Evolutionary conservation across 2,888 invertebrate species (phyloP), one percentile per base, ranked within the genome.

Genomic region (Pristionchus fissidentatus): DNA sequence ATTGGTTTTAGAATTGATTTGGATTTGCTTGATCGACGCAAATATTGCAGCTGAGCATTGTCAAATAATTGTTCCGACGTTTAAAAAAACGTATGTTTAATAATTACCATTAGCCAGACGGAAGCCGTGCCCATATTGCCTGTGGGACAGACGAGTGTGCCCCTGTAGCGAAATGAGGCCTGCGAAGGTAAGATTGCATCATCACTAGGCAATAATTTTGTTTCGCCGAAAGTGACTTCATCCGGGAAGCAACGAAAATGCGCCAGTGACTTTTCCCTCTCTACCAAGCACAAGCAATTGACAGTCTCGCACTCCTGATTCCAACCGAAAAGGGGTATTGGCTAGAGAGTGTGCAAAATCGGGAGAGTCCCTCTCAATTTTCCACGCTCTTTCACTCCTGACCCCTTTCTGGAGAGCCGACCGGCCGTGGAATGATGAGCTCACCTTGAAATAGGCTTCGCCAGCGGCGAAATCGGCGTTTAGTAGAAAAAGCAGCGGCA

Each of bases 381-480:
- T n/a, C n/a, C n/a, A n/a, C n/a, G n/a, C n/a, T n/a, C n/a, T n/a
- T n/a, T n/a, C n/a, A n/a, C n/a, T n/a, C n/a, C n/a, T n/a, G n/a
- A n/a, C n/a, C n/a, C n/a, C n/a, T n/a, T n/a, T n/a, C n/a, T n/a
- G n/a, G n/a, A n/a, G 35, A 4, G 0, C 19, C 19, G 32, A 60
- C 62, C 3, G 35, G 62, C 13, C 3, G 19, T 10, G 13, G 29
- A 62, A 10, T 1, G 3, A 22, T 66, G 22, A 3, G 15, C 22
- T 70, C 26, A 70, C 70, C 70, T 70, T 70, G 70, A 70, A 70
- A 15, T 70, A 70, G 41, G 32, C 41, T n/a, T 70, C 70, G 0
- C 41, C 43, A 5, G 41, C 41, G 7, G 70, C 41, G 32, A 32
- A 32, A 13, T 19, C 19, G 29, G 32, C 29, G 32, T 10, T 10